These are phyloP conservation scores for Archaeoteleia sp. DNA, from an alignment of 2,888 invertebrate genomes.

Conservation along the genomic window DNA sequence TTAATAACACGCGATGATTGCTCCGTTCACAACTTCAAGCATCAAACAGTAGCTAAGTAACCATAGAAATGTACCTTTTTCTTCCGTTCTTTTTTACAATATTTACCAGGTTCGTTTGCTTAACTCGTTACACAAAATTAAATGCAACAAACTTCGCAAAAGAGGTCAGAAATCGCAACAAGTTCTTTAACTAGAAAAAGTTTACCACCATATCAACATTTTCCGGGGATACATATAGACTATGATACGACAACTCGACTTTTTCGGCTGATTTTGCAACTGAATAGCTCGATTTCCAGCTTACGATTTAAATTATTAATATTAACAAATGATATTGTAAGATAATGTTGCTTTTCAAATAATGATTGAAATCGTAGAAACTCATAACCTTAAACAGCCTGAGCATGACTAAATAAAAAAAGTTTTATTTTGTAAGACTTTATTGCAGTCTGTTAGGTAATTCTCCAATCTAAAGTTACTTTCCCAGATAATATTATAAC, in stretches of 20 bases:
- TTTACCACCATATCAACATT: background rate
- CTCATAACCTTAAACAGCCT: no score
- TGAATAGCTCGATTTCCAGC: background rate
- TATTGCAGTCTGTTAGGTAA: no score
- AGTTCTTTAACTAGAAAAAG: conserved; percentile 2
- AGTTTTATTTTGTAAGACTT: no score
- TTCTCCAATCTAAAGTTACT: no score
- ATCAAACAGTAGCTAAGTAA: conserved; percentile 23
- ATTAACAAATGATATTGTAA: no score
- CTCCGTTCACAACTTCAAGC: conserved; percentile 14
- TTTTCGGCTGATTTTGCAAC: no score
- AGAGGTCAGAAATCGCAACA: conserved; percentile 18
- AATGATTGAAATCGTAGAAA: no score
- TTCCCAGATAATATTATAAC: no score
- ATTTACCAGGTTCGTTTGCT: conserved; percentile 16
- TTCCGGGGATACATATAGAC: background rate
- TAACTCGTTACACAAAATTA: conserved; percentile 30
- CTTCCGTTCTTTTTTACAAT: conserved; percentile 2
- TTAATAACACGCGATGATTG: conserved; percentile 62
- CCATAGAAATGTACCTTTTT: conserved; percentile 31
- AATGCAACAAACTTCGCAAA: conserved; percentile 9
- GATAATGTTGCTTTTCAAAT: no score
- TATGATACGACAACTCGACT: no score
- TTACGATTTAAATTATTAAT: background rate
- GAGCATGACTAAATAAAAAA: no score